Evolutionary conservation across 2,888 invertebrate species (phyloP).

Genomic region (Melinopterus prodromus): DNA sequence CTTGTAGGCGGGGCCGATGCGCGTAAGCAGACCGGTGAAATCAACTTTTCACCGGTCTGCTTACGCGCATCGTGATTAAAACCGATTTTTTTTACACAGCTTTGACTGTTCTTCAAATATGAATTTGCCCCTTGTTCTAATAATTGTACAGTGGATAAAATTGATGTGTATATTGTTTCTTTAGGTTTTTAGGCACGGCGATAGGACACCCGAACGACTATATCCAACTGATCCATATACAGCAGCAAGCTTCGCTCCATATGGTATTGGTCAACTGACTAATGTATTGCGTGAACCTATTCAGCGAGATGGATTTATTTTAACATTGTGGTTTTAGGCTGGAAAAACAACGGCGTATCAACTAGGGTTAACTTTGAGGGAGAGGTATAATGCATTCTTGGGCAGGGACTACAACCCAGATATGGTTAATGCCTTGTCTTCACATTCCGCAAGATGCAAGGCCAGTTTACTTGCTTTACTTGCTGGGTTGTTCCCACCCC

Average conservation of each 20-base stretch:
- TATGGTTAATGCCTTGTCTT: conserved; percentile 13
- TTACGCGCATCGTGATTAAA: too few relatives aligned
- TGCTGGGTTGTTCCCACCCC: conserved; percentile 16
- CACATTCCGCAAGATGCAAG: conserved; percentile 19
- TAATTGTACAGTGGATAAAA: too few relatives aligned
- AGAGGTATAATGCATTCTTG: conserved; percentile 7
- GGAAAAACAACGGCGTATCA: conserved; percentile 13
- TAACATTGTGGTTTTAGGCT: neutral
- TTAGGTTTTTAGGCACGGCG: conserved; percentile 17
- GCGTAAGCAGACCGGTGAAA: too few relatives aligned
- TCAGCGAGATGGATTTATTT: neutral
- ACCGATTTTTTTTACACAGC: too few relatives aligned
- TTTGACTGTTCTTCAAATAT: too few relatives aligned
- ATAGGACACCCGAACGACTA: conserved; percentile 9
- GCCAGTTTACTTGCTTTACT: neutral
- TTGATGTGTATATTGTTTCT: neutral
- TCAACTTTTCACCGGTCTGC: too few relatives aligned
- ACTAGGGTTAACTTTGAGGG: conserved; percentile 10
- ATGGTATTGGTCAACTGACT: conserved; percentile 12
- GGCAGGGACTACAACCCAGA: conserved; percentile 12
- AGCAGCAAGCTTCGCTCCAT: neutral
- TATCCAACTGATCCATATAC: conserved; percentile 17
- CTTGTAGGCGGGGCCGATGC: too few relatives aligned
- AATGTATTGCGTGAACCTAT: neutral
- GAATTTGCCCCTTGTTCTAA: too few relatives aligned